Base-by-base conservation (phyloP, 2,797 vertebrate species). In the Sternotherus odoratus region DNA sequence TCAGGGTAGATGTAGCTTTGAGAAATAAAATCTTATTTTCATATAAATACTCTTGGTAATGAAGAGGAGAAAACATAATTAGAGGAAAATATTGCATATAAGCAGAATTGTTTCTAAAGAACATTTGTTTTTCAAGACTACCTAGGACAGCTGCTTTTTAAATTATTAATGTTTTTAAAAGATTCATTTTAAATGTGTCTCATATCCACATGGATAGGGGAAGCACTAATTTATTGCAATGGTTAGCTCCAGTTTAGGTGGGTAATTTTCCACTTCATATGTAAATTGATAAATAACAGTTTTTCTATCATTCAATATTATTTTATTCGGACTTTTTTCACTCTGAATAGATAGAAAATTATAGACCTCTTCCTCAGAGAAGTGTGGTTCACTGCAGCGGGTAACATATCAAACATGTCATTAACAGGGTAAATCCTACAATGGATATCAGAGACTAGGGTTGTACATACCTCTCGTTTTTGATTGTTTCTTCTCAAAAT, bases 391-490 rank as follows among this genome's bases (percentile, higher is more conserved):
- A 30, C 77, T 85, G 79, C 12, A 48, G 19, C 17, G 83, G 8
- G 23, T 79, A 87, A 79, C 17, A 66, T 51, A 19, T 2, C 24
- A 9, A 79, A 43, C 21, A 50, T 57, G 60, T 39, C 51, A 81
- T 56, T 56, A 72, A 66, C 36, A 51, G 6, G 92, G 39, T 15
- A 87, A 94, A 92, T 80, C 12, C 39, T 21, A 1, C 4, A 28
- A 33, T 56, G 12, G 83, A 24, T 92, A 83, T 50, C 23, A 87
- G 72, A 50, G 53, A 77, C 28, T 36, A 36, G 17, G 26, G 8
- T 36, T 3, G 1, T 48, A 92, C 98, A 98, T 97, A 99, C 99
- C 97, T 97, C 98, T 97, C 98, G 97, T 92, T 66, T 98, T 93
- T 97, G 97, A 95, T 98, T 95, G 15, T 94, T 97, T 63, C 96